Conservation (phyloP, 2,113 vertebrate species). For the Tachysurus vachellii region DNA sequence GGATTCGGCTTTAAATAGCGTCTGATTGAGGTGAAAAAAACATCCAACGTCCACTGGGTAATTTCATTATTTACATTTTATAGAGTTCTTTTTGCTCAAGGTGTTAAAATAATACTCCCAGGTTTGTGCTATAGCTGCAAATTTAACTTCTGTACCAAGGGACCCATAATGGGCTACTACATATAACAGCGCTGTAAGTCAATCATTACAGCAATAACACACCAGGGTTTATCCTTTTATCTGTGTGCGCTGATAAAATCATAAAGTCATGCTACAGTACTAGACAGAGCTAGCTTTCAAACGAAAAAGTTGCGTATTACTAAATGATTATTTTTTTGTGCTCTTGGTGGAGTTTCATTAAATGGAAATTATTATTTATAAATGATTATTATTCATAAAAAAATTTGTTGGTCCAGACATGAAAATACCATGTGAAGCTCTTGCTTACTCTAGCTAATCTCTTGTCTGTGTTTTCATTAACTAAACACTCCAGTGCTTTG, state of each 20-base stretch:
- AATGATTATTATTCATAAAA: no score
- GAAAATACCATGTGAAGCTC: no score
- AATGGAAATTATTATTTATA: no score
- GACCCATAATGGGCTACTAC: constrained; percentile 3
- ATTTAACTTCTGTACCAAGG: neutral
- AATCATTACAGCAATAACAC: neutral
- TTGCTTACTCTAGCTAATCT: neutral
- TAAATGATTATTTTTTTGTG: no score
- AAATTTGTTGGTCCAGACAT: no score
- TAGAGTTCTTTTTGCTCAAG: constrained; percentile 17
- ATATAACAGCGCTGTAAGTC: neutral
- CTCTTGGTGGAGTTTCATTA: no score
- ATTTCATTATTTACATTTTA: constrained; percentile 31
- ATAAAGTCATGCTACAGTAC: neutral
- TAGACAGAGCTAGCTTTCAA: neutral
- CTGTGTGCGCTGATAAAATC: no score
- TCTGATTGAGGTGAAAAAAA: constrained; percentile 26
- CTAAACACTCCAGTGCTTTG: neutral
- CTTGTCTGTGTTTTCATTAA: neutral
- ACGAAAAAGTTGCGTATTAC: no score
- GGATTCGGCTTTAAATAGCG: constrained; percentile 35
- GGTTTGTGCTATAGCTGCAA: constrained; percentile 1
- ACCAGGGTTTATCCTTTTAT: neutral
- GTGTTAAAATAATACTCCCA: constrained; percentile 30
- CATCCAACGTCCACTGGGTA: constrained; percentile 10